Percentiles rank a stretch among this genome's conserved stretches.
Evolutionary conservation across 2,797 vertebrate genomes (phyloP).

Genomic region (Pipistrellus pygmaeus): DNA sequence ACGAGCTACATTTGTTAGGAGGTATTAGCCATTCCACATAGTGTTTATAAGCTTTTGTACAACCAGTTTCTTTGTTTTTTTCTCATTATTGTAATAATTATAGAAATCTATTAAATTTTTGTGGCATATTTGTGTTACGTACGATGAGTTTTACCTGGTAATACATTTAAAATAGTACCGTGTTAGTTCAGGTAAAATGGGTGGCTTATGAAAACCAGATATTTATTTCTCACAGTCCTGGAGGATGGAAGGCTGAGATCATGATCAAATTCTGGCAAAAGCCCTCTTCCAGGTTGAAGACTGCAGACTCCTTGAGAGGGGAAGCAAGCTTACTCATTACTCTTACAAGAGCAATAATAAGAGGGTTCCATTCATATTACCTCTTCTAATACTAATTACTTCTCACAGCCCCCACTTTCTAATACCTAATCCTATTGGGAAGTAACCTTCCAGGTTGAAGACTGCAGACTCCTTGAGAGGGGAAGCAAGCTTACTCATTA

Average conservation of each 20-base stretch:
- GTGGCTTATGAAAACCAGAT: background rate
- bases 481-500: background rate
- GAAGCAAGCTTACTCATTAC: background rate
- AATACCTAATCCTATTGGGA: background rate
- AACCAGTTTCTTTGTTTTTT: background rate
- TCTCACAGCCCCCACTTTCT: background rate
- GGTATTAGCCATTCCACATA: background rate
- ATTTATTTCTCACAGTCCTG: background rate
- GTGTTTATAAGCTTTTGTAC: background rate
- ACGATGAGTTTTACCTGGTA: background rate
- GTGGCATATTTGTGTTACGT: background rate
- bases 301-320: background rate
- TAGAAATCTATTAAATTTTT: background rate
- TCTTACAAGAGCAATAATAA: background rate
- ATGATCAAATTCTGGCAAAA: background rate
- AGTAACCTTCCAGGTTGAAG: background rate
- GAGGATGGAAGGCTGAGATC: background rate
- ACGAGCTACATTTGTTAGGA: background rate
- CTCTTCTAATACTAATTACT: background rate
- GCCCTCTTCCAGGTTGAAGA: background rate
- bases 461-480: background rate
- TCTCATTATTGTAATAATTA: background rate
- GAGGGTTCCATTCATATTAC: background rate
- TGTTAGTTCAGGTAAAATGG: background rate
- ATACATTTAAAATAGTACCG: background rate